Percentiles rank a stretch among this genome's conserved stretches.
phyloP scores from a whole-genome alignment of 1,140 invertebrate genomes.

The Gryllus bimaculatus region DNA sequence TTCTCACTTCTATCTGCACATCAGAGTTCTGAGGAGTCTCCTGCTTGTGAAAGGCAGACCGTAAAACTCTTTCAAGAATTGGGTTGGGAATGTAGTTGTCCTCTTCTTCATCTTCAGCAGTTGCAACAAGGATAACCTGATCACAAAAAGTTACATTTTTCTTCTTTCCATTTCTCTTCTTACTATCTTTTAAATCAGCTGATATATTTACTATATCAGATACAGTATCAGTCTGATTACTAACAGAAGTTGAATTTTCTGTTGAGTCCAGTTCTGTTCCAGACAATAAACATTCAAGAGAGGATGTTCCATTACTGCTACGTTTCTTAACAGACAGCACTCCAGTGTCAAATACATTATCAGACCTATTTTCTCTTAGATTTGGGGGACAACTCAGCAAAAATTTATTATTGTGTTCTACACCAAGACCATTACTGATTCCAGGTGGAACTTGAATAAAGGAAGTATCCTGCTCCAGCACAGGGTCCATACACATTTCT shows the following conservation, averaged over 20 bases:
- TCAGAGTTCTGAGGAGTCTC: constrained; percentile 6
- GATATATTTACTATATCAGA: constrained; percentile 18
- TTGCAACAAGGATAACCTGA: constrained; percentile 82
- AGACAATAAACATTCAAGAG: constrained; percentile 14
- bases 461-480: neutral
- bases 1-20: constrained; percentile 5
- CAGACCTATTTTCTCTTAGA: constrained; percentile 6
- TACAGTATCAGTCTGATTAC: constrained; percentile 24
- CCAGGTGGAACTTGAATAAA: neutral
- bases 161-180: constrained; percentile 60
- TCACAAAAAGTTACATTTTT: constrained; percentile 91
- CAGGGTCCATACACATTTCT: neutral
- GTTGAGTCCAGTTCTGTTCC: constrained; percentile 12
- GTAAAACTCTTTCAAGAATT: constrained; percentile 73
- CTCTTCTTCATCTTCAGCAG: constrained; percentile 81
- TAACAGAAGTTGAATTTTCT: constrained; percentile 19
- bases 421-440: neutral
- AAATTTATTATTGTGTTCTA: constrained; percentile 6
- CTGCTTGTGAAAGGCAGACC: constrained; percentile 56
- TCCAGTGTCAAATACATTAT: constrained; percentile 14
- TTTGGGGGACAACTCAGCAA: constrained; percentile 9
- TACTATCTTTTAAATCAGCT: constrained; percentile 31
- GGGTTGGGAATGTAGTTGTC: constrained; percentile 86
- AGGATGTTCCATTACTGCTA: constrained; percentile 6
- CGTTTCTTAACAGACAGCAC: constrained; percentile 12